Evolutionary conservation across 1,140 invertebrate genomes (phyloP).

Genomic region (Bactericera cockerelli): DNA sequence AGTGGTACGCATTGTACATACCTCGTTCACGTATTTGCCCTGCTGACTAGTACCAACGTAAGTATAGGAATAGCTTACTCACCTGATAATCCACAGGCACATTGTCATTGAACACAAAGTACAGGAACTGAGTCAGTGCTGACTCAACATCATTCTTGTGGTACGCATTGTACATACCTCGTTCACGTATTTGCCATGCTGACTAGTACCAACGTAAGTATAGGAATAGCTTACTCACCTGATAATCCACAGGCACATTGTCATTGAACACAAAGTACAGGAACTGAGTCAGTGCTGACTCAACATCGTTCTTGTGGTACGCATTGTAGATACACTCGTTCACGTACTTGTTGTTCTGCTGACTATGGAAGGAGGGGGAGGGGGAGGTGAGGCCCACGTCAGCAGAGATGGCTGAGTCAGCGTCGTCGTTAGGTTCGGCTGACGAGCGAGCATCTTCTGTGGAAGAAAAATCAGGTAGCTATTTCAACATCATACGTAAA

Average conservation of each 20-base stretch:
- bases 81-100: conserved; percentile 43
- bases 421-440: too few relatives aligned
- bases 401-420: too few relatives aligned
- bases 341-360: not conserved
- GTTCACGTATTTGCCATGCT: too few relatives aligned
- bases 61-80: too few relatives aligned
- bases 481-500: too few relatives aligned
- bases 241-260: conserved; percentile 46
- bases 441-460: too few relatives aligned
- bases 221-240: too few relatives aligned
- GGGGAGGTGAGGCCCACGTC: too few relatives aligned
- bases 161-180: not conserved
- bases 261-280: conserved; percentile 56
- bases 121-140: conserved; percentile 41
- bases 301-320: conserved; percentile 1
- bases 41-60: too few relatives aligned
- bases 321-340: not conserved
- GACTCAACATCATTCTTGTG: conserved; percentile 4
- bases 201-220: too few relatives aligned
- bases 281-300: conserved; percentile 36
- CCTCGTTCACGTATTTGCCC: not conserved
- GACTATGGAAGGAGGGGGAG: too few relatives aligned
- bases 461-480: too few relatives aligned
- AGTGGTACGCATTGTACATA: not conserved
- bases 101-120: conserved; percentile 56